A percentile compares a stretch with the other conserved stretches of the same genome.
Evolutionary conservation across 2,797 vertebrate species (phyloP).

Genomic region (Cyclura pinguis): DNA sequence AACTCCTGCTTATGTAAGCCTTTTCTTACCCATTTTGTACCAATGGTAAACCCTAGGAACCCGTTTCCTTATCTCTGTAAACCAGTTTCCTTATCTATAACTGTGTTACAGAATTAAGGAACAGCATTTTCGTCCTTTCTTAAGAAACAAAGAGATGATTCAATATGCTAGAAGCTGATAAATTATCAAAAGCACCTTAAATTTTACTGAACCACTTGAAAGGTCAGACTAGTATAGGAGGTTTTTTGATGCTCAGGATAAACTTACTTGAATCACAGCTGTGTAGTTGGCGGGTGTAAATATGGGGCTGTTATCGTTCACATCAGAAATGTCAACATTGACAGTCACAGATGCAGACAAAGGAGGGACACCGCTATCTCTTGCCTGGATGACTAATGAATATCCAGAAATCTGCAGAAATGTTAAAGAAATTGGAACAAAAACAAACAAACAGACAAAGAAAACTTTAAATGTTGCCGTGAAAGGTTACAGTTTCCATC

Average conservation of each 20-base stretch:
- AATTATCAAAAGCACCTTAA: slow-evolving; percentile 53
- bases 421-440: slow-evolving; percentile 34
- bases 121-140: slow-evolving; percentile 38
- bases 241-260: slow-evolving; percentile 45
- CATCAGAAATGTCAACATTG: slow-evolving; percentile 93
- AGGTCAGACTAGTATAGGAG: slow-evolving; percentile 35
- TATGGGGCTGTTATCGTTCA: slow-evolving; percentile 94
- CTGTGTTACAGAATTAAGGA: slow-evolving; percentile 19
- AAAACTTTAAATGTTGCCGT: background rate
- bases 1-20: background rate
- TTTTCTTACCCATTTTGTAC: background rate
- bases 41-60: slow-evolving; percentile 23
- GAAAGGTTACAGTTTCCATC: background rate
- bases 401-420: slow-evolving; percentile 89
- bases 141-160: slow-evolving; percentile 40
- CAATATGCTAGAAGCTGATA: slow-evolving; percentile 38
- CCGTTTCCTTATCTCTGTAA: slow-evolving; percentile 36
- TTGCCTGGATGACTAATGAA: slow-evolving; percentile 88
- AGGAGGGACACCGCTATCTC: slow-evolving; percentile 88
- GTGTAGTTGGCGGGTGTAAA: slow-evolving; percentile 93
- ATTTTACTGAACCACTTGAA: slow-evolving; percentile 49
- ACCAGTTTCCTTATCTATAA: slow-evolving; percentile 20
- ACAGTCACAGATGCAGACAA: slow-evolving; percentile 91
- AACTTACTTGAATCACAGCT: slow-evolving; percentile 92
- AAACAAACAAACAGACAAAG: no score